Conservation (phyloP, 1,140 invertebrate genomes). For the Habropoda laboriosa region DNA sequence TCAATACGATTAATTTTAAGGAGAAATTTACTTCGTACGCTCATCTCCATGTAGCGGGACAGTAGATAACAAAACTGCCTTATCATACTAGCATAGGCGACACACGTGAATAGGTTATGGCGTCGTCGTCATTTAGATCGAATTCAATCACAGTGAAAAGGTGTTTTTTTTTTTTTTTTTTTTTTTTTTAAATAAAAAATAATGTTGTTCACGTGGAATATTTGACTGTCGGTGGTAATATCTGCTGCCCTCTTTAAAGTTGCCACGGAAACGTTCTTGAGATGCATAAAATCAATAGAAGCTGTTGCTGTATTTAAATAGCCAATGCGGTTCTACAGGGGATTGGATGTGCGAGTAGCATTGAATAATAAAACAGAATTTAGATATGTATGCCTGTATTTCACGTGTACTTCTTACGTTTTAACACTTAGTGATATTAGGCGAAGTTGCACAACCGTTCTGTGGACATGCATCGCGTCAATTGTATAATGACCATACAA, state of each 20-base stretch:
- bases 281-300: conserved; percentile 34
- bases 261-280: neutral
- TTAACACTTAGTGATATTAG: conserved; percentile 51
- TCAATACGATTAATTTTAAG: neutral
- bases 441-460: neutral
- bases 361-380: neutral
- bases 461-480: neutral
- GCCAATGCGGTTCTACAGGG: neutral
- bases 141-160: too few relatives aligned
- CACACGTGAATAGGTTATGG: too few relatives aligned
- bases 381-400: conserved; percentile 61
- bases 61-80: neutral
- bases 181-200: too few relatives aligned
- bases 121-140: too few relatives aligned
- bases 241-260: conserved; percentile 16
- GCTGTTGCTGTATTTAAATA: neutral
- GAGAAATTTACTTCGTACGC: too few relatives aligned
- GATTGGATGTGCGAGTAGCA: neutral
- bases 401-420: conserved; percentile 53
- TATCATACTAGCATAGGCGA: too few relatives aligned
- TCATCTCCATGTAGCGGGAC: neutral
- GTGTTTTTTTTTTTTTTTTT: too few relatives aligned
- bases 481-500: neutral
- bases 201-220: neutral
- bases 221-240: neutral